Evolutionary conservation across 2,888 invertebrate species (phyloP), one percentile per base, ranked within the genome.

Genomic region (Acholoe squamosa): DNA sequence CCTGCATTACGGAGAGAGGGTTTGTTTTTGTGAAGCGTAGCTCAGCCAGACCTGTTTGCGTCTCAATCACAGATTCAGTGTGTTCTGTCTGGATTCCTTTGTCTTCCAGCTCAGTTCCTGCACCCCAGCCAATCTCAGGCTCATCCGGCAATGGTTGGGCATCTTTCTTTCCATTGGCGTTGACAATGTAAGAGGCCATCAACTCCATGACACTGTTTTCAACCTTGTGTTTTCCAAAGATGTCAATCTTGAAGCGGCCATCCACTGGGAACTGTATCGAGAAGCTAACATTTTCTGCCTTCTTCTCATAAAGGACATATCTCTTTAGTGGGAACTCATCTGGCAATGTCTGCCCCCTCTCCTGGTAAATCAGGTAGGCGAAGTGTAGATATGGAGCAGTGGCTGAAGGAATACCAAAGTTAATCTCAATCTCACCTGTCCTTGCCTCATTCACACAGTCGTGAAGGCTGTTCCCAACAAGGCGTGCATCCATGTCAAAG

Each of bases 51-150:
- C 95, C 95, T 84, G 95, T 94, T 88, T 94, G 93, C 1, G 95
- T 93, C 10, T 93, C 92, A 86, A 95, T 94, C 22, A 94, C 92
- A 16, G 94, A 94, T 43, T 93, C 93, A 77, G 94, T 93, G 91
- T 95, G 95, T 52, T 93, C 92, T 56, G 94, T 93, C 89, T 93
- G 92, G n/a, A 95, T 91, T 10, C 95, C 95, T 10, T 93, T 94
- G 61, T 93, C 93, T 76, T 93, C 93, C 22, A 94, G 93, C 80
- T 94, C 94, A 14, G 92, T 92, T 7, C 94, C 94, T 0, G 94
- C 94, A 43, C 95, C 95, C 95, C 95, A 95, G 31, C 95, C 95
- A 33, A 95, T 93, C 0, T 94, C 94, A 3, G 95, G 95, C 54
- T 93, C 93, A 91, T 94, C 95, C 0, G 95, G 95, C 89, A 95